These are phyloP conservation scores for Delphinapterus leucas DNA, from an alignment of 2,113 vertebrate genomes.

Conservation along the genomic window DNA sequence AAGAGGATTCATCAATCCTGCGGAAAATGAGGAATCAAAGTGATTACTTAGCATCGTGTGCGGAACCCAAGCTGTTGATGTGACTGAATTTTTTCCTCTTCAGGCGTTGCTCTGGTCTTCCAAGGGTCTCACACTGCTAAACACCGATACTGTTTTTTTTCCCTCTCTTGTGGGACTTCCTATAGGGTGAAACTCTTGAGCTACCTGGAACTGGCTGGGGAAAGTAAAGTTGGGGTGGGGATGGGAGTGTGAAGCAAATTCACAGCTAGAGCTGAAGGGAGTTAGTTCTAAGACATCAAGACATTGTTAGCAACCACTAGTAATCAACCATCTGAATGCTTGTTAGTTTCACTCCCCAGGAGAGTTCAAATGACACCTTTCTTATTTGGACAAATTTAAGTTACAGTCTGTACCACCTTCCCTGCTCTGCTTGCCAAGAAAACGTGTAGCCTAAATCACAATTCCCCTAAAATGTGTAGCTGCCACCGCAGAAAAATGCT, in stretches of 20 bases:
- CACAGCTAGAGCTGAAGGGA: background rate
- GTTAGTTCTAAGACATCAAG: background rate
- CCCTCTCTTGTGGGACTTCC: background rate
- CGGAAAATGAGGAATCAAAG: background rate
- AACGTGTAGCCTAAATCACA: background rate
- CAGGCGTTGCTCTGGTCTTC: background rate
- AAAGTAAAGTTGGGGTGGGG: background rate
- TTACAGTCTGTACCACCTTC: background rate
- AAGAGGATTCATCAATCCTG: background rate
- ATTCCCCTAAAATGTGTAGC: background rate
- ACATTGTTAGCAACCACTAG: background rate
- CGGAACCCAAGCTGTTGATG: conserved; percentile 28
- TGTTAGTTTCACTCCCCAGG: background rate
- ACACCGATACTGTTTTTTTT: background rate
- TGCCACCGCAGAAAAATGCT: background rate
- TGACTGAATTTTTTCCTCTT: background rate
- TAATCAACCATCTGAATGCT: background rate
- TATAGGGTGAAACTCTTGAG: background rate
- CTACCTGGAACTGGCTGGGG: background rate
- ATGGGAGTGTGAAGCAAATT: background rate
- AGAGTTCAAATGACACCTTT: background rate
- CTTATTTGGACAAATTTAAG: background rate
- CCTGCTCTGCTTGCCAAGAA: conserved; percentile 2
- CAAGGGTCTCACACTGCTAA: background rate
- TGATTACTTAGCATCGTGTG: background rate